Percentiles rank a stretch among this genome's conserved stretches.
phyloP scores from a whole-genome alignment of 1,140 invertebrate genomes.

The Aradophagus sp. region DNA sequence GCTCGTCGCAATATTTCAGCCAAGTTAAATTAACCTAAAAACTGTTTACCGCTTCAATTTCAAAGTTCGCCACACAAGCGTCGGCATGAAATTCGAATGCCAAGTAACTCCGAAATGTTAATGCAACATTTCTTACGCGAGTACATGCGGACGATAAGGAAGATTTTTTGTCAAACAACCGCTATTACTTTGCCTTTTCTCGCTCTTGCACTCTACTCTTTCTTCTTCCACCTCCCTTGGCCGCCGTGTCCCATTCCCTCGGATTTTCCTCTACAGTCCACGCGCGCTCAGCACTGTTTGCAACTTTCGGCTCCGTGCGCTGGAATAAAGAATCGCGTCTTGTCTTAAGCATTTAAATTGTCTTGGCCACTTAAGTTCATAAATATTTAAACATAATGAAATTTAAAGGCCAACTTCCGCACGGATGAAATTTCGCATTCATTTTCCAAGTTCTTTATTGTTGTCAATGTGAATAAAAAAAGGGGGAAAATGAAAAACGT shows the following conservation, averaged over 20 bases:
- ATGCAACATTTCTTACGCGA: conserved; percentile 42
- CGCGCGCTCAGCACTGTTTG: too few species aligned
- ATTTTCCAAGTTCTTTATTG: background rate
- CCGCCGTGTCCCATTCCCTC: too few species aligned
- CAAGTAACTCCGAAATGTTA: conserved; percentile 37
- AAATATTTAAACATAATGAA: conserved; percentile 52
- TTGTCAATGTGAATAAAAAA: background rate
- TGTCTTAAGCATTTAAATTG: conserved; percentile 50
- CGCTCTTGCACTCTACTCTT: conserved; percentile 12
- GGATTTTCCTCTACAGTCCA: too few species aligned
- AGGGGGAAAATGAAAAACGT: too few species aligned
- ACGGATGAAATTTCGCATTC: conserved; percentile 18
- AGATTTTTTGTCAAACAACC: conserved; percentile 44
- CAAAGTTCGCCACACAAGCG: conserved; percentile 42
- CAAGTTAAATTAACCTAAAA: conserved; percentile 50
- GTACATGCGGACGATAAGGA: conserved; percentile 29
- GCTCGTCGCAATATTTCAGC: conserved; percentile 27
- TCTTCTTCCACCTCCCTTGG: conserved; percentile 9
- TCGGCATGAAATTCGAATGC: conserved; percentile 45
- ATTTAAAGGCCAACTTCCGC: conserved; percentile 35
- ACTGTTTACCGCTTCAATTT: conserved; percentile 44
- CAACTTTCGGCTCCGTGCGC: conserved; percentile 9
- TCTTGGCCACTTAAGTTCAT: conserved; percentile 47
- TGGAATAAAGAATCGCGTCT: conserved; percentile 36
- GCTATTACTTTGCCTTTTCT: conserved; percentile 18